Conservation (phyloP, 2,888 invertebrate species). For the Volucella zonaria region DNA sequence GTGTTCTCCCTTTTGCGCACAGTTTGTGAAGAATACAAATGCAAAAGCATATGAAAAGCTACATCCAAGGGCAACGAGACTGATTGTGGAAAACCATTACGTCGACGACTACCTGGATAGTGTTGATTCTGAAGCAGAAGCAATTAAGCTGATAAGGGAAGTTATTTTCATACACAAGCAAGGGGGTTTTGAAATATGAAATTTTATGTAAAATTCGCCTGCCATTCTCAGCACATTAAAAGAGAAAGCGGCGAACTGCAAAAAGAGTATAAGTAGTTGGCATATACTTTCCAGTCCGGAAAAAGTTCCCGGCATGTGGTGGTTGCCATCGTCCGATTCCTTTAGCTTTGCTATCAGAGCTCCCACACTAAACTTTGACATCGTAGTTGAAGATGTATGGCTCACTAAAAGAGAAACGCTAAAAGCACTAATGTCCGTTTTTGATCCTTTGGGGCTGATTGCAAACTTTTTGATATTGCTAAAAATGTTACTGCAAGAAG, state of each 20-base stretch:
- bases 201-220: background rate
- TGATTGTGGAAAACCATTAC: slow-evolving; percentile 29
- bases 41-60: slow-evolving; percentile 15
- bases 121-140: slow-evolving; percentile 24
- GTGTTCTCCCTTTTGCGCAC: slow-evolving; percentile 61
- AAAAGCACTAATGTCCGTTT: no score
- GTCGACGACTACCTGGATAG: slow-evolving; percentile 30
- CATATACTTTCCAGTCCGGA: no score
- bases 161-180: slow-evolving; percentile 20
- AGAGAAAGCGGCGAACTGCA: background rate
- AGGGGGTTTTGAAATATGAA: slow-evolving; percentile 28
- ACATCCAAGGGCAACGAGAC: slow-evolving; percentile 22
- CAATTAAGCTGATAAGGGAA: slow-evolving; percentile 3
- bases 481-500: no score
- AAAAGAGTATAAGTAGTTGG: background rate
- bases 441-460: no score
- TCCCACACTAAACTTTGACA: no score
- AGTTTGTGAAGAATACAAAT: slow-evolving; percentile 38
- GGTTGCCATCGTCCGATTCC: no score
- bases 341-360: no score
- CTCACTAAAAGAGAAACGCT: no score
- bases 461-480: no score
- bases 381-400: no score
- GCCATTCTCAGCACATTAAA: background rate
- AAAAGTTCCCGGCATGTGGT: no score